Evolutionary conservation across 1,140 invertebrate species (phyloP).

Genomic region (Anastrepha ludens): DNA sequence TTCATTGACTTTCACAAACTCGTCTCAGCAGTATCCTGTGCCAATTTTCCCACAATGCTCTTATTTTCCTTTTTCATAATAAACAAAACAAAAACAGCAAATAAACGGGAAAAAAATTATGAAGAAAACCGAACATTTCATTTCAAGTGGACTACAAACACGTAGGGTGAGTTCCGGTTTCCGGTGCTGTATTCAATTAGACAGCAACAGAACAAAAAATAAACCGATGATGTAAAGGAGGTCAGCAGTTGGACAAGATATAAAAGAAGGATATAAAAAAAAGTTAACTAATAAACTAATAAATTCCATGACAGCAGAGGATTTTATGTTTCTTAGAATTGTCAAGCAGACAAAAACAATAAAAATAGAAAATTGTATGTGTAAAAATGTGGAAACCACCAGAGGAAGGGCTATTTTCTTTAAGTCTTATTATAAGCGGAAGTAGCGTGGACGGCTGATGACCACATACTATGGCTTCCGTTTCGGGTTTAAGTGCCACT

Average conservation of each 20-base stretch:
- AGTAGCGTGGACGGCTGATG: neutral
- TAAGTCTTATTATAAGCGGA: constrained; percentile 27
- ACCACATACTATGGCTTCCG: neutral
- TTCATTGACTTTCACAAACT: neutral
- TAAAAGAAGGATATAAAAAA: neutral
- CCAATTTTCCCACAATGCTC: neutral
- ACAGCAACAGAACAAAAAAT: neutral
- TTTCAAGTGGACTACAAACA: neutral
- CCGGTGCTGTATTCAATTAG: neutral
- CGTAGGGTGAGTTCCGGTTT: neutral
- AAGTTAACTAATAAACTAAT: neutral
- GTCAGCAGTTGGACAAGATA: neutral
- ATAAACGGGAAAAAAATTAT: neutral
- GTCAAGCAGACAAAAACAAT: neutral
- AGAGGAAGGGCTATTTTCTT: neutral
- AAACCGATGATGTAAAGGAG: neutral
- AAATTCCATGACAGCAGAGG: neutral
- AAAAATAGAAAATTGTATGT: neutral
- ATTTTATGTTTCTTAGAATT: neutral
- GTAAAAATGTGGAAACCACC: neutral
- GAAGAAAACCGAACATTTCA: neutral
- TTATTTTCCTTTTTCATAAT: neutral
- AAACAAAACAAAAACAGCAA: neutral
- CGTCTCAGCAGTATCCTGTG: neutral
- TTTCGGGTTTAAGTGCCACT: neutral